phyloP scores from a whole-genome alignment of 2,797 vertebrate genomes.

The Spinibarbus caldwelli region DNA sequence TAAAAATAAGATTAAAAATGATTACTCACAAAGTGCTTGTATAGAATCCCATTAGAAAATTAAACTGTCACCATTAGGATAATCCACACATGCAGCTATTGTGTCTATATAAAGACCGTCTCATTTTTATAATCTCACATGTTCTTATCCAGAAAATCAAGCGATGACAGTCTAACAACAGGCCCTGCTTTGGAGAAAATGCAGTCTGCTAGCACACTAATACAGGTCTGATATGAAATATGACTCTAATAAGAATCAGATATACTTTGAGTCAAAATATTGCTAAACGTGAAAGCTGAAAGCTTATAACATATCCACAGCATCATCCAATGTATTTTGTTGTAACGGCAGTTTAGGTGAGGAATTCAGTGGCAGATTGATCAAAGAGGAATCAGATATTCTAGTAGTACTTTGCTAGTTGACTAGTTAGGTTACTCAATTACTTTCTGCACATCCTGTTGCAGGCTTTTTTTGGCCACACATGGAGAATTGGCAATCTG shows the following conservation, averaged over 20 bases:
- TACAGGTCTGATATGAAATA: neutral
- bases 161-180: neutral
- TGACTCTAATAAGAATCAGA: neutral
- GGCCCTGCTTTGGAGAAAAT: neutral
- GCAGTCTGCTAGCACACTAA: neutral
- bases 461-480: neutral
- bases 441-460: constrained; percentile 1
- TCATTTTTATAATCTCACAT: neutral
- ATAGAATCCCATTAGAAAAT: neutral
- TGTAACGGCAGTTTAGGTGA: neutral
- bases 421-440: neutral
- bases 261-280: neutral
- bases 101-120: neutral
- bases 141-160: neutral
- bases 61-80: neutral
- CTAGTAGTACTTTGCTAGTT: neutral
- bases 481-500: neutral
- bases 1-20: neutral
- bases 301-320: neutral
- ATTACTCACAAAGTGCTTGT: neutral
- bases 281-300: neutral
- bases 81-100: neutral
- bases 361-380: neutral
- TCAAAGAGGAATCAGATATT: neutral
- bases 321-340: neutral